Percentiles rank a stretch among this genome's conserved stretches.
Evolutionary conservation across 2,113 vertebrate species (phyloP).

Genomic region (Psittacula cyanocephala): DNA sequence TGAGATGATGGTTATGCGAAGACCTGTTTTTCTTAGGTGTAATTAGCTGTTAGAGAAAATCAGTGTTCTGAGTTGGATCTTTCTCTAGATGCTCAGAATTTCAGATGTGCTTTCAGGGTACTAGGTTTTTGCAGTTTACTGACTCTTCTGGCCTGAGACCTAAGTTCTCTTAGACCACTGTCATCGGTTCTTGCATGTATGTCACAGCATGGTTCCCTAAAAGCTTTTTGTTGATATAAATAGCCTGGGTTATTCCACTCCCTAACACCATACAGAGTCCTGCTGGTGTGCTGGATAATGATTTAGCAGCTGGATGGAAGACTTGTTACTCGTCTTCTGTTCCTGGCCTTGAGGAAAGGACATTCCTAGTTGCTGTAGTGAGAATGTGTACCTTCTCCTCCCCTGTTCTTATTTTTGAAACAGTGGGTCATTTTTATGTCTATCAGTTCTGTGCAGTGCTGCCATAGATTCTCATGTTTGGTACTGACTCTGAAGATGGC

Average conservation of each 20-base stretch:
- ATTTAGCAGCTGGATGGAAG: constrained; percentile 1
- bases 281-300: background rate
- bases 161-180: background rate
- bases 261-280: background rate
- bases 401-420: background rate
- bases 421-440: background rate
- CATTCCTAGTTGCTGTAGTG: background rate
- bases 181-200: background rate
- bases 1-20: background rate
- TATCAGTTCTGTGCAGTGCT: background rate
- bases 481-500: background rate
- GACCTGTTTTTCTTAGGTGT: background rate
- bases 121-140: background rate
- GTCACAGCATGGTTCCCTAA: background rate
- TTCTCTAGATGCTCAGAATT: background rate
- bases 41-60: background rate
- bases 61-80: background rate
- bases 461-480: background rate
- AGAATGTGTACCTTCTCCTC: background rate
- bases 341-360: background rate
- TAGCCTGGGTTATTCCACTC: background rate
- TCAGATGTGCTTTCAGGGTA: background rate
- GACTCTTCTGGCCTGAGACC: background rate
- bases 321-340: background rate
- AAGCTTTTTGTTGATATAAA: constrained; percentile 2